phyloP scores from a whole-genome alignment of 2,113 vertebrate genomes.

The Platysternon megacephalum region DNA sequence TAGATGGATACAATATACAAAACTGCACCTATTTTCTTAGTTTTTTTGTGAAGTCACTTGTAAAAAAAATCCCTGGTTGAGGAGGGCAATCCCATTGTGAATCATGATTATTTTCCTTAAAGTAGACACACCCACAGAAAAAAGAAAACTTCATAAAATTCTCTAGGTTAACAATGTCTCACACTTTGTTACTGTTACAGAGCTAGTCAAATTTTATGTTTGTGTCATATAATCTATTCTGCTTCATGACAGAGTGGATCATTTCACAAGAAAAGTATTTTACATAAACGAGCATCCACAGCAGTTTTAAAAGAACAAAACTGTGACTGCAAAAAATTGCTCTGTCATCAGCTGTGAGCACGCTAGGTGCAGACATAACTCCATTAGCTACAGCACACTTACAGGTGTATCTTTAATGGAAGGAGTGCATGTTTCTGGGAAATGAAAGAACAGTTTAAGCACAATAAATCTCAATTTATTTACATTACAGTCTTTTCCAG shows the following conservation, averaged over 20 bases:
- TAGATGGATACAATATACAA: neutral
- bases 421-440: neutral
- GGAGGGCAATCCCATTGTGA: neutral
- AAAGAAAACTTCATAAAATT: constrained; percentile 17
- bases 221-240: rapidly evolving
- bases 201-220: neutral
- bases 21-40: neutral
- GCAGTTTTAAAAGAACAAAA: neutral
- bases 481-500: neutral
- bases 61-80: neutral
- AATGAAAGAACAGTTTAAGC: rapidly evolving
- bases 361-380: neutral
- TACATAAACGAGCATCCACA: neutral
- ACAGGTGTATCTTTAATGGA: neutral
- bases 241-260: neutral
- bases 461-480: neutral
- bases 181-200: neutral
- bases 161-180: neutral
- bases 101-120: neutral
- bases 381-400: neutral
- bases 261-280: neutral
- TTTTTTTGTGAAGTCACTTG: neutral
- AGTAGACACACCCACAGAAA: neutral
- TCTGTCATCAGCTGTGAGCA: rapidly evolving
- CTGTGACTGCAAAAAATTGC: neutral